Base-by-base conservation (phyloP, 2,113 vertebrate species). In the Cyprinus carpio region DNA sequence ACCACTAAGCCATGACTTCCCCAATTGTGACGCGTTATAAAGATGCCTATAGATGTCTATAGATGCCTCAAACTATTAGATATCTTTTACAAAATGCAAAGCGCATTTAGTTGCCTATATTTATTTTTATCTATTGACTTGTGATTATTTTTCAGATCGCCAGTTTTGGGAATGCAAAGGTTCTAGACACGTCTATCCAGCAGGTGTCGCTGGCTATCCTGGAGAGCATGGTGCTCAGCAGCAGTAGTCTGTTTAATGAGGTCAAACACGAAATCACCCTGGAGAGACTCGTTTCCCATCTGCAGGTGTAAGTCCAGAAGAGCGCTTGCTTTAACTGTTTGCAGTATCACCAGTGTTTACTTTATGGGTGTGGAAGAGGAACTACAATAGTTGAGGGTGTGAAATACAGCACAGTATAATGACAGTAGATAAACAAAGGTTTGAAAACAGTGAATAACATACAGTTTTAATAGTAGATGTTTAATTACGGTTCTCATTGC, bases 161-260 rank as follows among this genome's bases (percentile, higher is more conserved):
- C 15, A 89, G 93, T 69, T 99, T 97, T 0, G 97, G 98, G 91
- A 99, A 98, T 13, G 92, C 91, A 85, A 96, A 95, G 27, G 89
- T 87, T 0, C 93, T 96, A 87, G 96, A 98, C 13, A 93, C 95
- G 0, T 96, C 97, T 0, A 96, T 99, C 84, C 97, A 97, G 90
- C 97, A 97, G 90, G 95, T 99, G 85, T 97, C 97, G 11, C 87
- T 99, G 88, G 94, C 96, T 72, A 95, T 99, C 89, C 89, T 99
- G 93, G 98, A 99, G 95, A 99, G 94, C 87, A 97, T 99, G 95
- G 97, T 99, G 7, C 95, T 96, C 29, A 97, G 97, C 94, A 97
- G 96, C 88, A 92, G 88, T 46, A 84, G 90, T 51, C 93, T 99
- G 46, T 97, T 97, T 79, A 93, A 94, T 64, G 91, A 96, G 79